These are phyloP conservation scores for Enteromius trimaculatus DNA, from an alignment of 2,797 vertebrate genomes.

Conservation along the genomic window DNA sequence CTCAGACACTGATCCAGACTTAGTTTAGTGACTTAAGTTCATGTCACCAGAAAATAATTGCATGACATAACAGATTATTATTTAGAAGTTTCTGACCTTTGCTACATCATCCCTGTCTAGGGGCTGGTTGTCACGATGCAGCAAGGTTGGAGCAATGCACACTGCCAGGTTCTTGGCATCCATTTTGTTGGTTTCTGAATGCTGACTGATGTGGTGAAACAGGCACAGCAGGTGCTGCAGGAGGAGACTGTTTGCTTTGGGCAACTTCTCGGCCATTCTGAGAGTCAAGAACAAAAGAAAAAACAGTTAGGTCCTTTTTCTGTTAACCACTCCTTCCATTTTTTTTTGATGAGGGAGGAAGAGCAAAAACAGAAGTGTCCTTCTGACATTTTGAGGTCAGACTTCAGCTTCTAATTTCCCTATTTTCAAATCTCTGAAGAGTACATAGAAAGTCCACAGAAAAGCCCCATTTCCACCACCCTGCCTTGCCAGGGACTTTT, in stretches of 20 bases:
- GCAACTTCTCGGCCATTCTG: constrained; percentile 86
- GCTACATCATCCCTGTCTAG: constrained; percentile 81
- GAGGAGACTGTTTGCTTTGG: constrained; percentile 81
- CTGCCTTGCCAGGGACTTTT: constrained; percentile 38
- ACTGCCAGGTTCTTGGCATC: constrained; percentile 89
- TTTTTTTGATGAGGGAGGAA: constrained; percentile 53
- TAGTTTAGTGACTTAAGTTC: not conserved
- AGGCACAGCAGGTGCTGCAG: constrained; percentile 85
- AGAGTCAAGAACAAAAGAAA: constrained; percentile 58
- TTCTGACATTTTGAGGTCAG: constrained; percentile 48
- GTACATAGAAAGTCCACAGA: constrained; percentile 59
- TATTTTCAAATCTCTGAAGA: constrained; percentile 57
- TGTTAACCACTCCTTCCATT: constrained; percentile 16
- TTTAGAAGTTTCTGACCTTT: constrained; percentile 76
- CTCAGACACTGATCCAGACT: not conserved
- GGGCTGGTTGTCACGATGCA: constrained; percentile 70
- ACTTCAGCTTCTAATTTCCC: constrained; percentile 44
- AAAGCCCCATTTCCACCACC: constrained; percentile 55
- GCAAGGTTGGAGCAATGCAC: constrained; percentile 90
- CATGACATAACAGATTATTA: not conserved
- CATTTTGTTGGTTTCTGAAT: constrained; percentile 85
- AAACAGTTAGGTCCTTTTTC: constrained; percentile 64
- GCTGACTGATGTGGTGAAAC: constrained; percentile 85
- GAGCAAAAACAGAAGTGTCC: constrained; percentile 55
- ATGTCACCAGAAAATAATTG: not conserved